Evolutionary conservation across 2,113 vertebrate genomes (phyloP), one percentile per base, ranked within the genome.

Genomic region (Nymphicus hollandicus): DNA sequence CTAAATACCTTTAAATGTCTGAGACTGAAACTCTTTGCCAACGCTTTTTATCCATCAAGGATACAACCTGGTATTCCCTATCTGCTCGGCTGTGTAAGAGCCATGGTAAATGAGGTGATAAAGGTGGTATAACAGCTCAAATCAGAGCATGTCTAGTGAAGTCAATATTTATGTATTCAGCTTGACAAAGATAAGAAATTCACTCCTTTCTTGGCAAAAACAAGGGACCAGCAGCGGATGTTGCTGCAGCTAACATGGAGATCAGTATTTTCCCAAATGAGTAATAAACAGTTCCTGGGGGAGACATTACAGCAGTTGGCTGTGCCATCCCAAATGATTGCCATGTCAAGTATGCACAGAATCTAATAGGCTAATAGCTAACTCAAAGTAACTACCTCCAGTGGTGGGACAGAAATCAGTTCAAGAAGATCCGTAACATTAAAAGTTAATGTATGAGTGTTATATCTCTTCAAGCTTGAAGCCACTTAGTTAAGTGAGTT

Each of bases 291-390:
- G 89, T 91, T 93, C 72, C 82, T 89, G 77, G 25, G 70, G 77
- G 86, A 94, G 90, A 89, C 23, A 58, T 95, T 96, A 81, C 37
- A 94, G 88, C 86, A 89, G 11, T 87, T 90, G 69, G 52, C 61
- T 91, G 47, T 95, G 83, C 83, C 90, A 85, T 96, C 81, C 88
- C 92, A 91, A 87, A 91, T 89, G 83, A 91, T 6, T 91, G 73
- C 29, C 66, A 49, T 33, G 77, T 78, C 66, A 91, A 81, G 72
- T 9, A 68, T 12, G 52, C 69, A 95, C 60, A 78, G 77, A 89
- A 74, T 74, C 41, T 46, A 66, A 56, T 14, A 88, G 46, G 46
- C 66, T 87, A 81, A 88, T 15, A 81, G 39, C 69, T 88, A 87
- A 66, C 56, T 85, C 76, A 44, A 25, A 72, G 37, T 11, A 46